Base-by-base conservation (phyloP, 2,888 invertebrate species). In the Napeogenes sylphis region DNA sequence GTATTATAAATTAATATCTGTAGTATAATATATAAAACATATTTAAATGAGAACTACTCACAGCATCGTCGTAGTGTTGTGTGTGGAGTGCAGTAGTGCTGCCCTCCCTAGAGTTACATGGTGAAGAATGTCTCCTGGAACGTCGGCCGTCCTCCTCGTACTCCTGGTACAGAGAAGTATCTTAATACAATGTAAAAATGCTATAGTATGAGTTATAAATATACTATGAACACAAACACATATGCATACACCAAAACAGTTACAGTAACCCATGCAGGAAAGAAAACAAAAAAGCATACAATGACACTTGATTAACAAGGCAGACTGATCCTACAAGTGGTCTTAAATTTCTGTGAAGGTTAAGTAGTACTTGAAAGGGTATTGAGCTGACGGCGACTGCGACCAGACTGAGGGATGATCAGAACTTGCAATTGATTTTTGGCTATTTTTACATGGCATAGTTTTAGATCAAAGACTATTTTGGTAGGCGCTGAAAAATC, bases 111-210 rank as follows among this genome's bases (percentile, higher is more conserved):
- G 94, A 93, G 75, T 93, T 93, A 66, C 94, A 93, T 56, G 94
- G 94, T 68, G 94, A 94, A 56, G 94, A 94, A 83, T 94, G 94
- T 68, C 94, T 88, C 71, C 94, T 87, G 67, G 92, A 91, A 60
- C 91, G 79, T 69, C 90, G 76, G 38, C 91, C 91, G 77, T 93
- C 93, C 76, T 93, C 93, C 71, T 94, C 94, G 81, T 94, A 95
- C 83, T 95, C 95, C 94, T 95, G 88, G 67, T 30, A 51, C 12
- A 30, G 30, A 51, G 10, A 51, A 51, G 2, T 3, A 8, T 51
- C 51, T 51, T 30, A 51, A 51, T 30, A 51, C 51, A 30, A 42
- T 42, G 12, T 8, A 21, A 58, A 55, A 14, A 8, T 51, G 33
- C 2, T 13, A 42, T n/a, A 56, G 30, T 12, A 30, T 30, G 35